Evolutionary conservation across 2,797 vertebrate genomes (phyloP), one percentile per base, ranked within the genome.

Genomic region (Lutjanus argentimaculatus): DNA sequence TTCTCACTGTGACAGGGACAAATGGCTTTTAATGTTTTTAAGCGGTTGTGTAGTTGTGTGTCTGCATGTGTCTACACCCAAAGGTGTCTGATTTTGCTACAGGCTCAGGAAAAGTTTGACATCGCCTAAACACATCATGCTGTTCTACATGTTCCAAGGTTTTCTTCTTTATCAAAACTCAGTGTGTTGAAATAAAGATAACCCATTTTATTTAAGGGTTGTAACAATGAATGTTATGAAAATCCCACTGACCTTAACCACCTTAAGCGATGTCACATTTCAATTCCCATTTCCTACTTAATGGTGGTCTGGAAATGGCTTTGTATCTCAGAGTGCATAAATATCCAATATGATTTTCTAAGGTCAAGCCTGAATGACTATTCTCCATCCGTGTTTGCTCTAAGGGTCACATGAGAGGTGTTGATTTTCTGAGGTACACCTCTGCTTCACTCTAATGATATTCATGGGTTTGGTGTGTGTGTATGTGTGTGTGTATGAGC

Each of bases 391-490:
- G 1, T 64, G 80, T 75, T 84, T 83, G 69, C 82, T 84, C 79
- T 42, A n/a, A 76, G 79, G 85, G 85, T 89, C 87, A 90, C 66
- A 67, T 19, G 46, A 62, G 48, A 86, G 76, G 57, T 82, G 85
- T 58, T 77, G 82, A 82, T 83, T 88, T 88, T 87, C 77, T 72
- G 69, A 75, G 63, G 67, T 65, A 75, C 75, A 85, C 70, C 82
- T 77, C 85, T 67, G 84, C 77, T 76, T 83, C 85, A 42, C 70
- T 77, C 49, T 93, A 92, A 92, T 91, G 74, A 89, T 92, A 92
- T 93, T 92, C 89, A 92, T 93, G 67, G 70, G 13, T 61, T 62
- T 70, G 57, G 59, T 68, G 63, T 76, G 49, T 66, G 30, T 69
- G 64, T 67, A 40, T 63, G 75, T 62, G 71, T 58, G 48, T 53